Evolutionary conservation across 1,140 invertebrate species (phyloP).

Genomic region (Colletes gigas): DNA sequence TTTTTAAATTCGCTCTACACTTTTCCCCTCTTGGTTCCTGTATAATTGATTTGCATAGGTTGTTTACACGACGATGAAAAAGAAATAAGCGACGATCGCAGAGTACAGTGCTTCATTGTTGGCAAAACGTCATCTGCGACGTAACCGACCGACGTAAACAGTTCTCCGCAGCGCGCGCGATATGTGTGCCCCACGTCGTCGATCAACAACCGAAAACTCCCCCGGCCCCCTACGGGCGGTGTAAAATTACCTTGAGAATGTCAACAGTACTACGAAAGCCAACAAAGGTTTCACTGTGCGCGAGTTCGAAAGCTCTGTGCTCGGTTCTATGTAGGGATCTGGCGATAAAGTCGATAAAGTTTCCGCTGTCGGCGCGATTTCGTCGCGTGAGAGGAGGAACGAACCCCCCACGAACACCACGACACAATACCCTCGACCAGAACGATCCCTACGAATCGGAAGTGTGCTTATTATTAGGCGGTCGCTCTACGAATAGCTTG

Average conservation of each 20-base stretch:
- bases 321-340: neutral
- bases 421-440: constrained; percentile 8
- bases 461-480: constrained; percentile 51
- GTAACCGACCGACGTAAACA: neutral
- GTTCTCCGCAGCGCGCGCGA: neutral
- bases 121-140: neutral
- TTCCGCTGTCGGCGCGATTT: neutral
- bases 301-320: neutral
- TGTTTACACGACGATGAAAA: neutral
- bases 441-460: constrained; percentile 32
- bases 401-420: neutral
- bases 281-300: constrained; percentile 13
- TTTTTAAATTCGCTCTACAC: no score
- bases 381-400: neutral
- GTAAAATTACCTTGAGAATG: constrained; percentile 11
- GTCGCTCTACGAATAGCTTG: constrained; percentile 41
- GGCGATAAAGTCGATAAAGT: constrained; percentile 29
- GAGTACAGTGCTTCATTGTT: no score
- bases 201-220: neutral
- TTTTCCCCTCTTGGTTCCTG: no score
- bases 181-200: neutral
- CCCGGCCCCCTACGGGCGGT: no score
- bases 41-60: constrained; percentile 4
- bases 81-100: no score
- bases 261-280: neutral